Percentiles rank a stretch among this genome's conserved stretches.
These are phyloP conservation scores for Plectus sambesii DNA, from an alignment of 1,140 invertebrate species.

Conservation along the genomic window DNA sequence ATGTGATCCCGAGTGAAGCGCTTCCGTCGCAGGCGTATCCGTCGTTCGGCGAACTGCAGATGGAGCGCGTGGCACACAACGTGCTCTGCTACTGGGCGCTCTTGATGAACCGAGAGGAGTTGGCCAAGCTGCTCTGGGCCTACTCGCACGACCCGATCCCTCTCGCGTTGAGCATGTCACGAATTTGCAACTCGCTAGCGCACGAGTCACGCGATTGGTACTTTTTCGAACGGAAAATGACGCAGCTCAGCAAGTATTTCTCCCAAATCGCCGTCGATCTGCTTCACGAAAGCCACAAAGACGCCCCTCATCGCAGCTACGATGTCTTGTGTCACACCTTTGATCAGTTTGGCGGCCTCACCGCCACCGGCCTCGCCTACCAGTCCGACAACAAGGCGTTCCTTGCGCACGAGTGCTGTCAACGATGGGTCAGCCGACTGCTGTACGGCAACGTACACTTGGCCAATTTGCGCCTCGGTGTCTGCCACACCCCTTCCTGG, in stretches of 20 bases:
- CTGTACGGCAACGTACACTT: constrained; percentile 34
- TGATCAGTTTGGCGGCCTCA: constrained; percentile 24
- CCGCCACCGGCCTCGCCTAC: constrained; percentile 33
- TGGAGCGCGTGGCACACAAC: constrained; percentile 9
- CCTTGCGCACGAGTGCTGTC: constrained; percentile 39
- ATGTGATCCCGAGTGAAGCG: constrained; percentile 13
- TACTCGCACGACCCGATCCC: constrained; percentile 29
- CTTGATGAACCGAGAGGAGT: constrained; percentile 24
- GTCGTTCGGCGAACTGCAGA: constrained; percentile 4
- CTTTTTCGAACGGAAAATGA: constrained; percentile 35
- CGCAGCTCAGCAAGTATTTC: constrained; percentile 19
- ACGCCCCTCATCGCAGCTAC: constrained; percentile 27
- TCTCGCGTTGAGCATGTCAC: constrained; percentile 26
- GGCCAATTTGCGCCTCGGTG: constrained; percentile 6
- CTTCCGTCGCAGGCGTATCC: not conserved
- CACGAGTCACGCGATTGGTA: constrained; percentile 34
- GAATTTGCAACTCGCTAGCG: constrained; percentile 26
- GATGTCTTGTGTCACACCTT: constrained; percentile 25
- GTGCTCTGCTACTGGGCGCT: constrained; percentile 29
- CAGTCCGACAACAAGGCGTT: constrained; percentile 23
- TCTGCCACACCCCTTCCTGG: constrained; percentile 27
- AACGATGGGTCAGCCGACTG: constrained; percentile 36
- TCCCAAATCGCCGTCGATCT: constrained; percentile 21
- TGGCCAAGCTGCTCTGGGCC: constrained; percentile 27
- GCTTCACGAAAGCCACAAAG: constrained; percentile 23